Evolutionary conservation across 2,797 vertebrate genomes (phyloP).

Genomic region (Antrozous pallidus): DNA sequence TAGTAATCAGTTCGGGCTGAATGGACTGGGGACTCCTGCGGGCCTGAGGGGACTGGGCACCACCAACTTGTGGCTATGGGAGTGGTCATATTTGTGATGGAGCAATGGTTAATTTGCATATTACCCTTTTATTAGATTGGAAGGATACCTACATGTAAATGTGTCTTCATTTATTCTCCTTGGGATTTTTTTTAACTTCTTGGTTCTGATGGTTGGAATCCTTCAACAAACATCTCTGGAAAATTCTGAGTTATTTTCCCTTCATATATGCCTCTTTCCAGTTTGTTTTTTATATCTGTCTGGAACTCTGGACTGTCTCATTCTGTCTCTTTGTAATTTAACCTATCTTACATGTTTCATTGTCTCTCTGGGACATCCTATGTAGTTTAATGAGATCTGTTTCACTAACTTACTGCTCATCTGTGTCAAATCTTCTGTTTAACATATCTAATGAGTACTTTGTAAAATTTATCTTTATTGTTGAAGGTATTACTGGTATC

Average conservation of each 20-base stretch:
- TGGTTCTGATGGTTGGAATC: neutral
- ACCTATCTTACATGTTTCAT: neutral
- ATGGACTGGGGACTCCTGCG: too few relatives aligned
- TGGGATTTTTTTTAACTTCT: neutral
- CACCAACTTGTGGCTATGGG: too few relatives aligned
- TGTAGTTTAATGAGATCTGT: conserved; percentile 13
- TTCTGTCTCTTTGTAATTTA: neutral
- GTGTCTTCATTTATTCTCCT: conserved; percentile 39
- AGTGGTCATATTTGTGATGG: too few relatives aligned
- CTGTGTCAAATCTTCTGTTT: conserved; percentile 21
- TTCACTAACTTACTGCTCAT: conserved; percentile 27
- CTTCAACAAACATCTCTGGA: conserved; percentile 8
- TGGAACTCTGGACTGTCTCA: neutral
- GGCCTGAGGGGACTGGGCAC: too few relatives aligned
- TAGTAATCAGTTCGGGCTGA: too few relatives aligned
- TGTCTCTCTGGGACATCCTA: neutral
- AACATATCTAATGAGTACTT: neutral
- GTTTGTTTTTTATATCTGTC: neutral
- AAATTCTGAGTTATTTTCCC: neutral
- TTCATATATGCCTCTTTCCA: neutral
- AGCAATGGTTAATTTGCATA: too few relatives aligned
- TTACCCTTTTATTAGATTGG: too few relatives aligned
- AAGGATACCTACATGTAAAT: neutral
- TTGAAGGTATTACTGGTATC: too few relatives aligned
- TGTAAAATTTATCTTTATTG: too few relatives aligned